Conservation (phyloP, 1,140 invertebrate genomes). For the Zaprionus camerounensis region DNA sequence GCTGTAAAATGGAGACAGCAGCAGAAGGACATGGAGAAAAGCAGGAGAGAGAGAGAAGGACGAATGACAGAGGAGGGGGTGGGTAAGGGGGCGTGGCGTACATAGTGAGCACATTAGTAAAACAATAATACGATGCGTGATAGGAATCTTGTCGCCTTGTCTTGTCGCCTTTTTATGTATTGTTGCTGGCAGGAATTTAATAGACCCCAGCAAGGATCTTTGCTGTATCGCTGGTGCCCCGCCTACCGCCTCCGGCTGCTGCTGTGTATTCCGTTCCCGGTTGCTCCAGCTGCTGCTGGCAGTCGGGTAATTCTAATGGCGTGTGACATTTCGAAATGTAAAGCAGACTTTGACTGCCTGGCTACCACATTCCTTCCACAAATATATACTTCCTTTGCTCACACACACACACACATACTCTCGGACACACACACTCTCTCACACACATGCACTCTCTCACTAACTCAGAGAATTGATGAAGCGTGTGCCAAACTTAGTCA, state of each 20-base stretch:
- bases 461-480: conserved; percentile 15
- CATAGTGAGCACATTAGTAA: conserved; percentile 39
- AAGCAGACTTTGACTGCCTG: conserved; percentile 25
- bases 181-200: conserved; percentile 43
- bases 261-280: background rate
- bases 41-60: background rate
- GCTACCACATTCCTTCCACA: conserved; percentile 8
- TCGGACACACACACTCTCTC: background rate
- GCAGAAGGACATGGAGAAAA: background rate
- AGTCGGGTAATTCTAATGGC: conserved; percentile 30
- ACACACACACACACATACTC: conserved; percentile 1
- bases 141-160: conserved; percentile 47
- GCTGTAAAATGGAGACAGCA: background rate
- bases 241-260: background rate
- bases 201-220: conserved; percentile 17
- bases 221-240: background rate
- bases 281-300: conserved; percentile 16
- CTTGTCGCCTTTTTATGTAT: conserved; percentile 24
- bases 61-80: too few species aligned
- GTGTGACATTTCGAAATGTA: conserved; percentile 41
- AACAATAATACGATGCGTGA: conserved; percentile 48
- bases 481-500: conserved; percentile 22
- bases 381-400: background rate
- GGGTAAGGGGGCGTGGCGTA: background rate
- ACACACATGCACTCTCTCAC: background rate